Evolutionary conservation across 2,797 vertebrate species (phyloP), one percentile per base, ranked within the genome.

Genomic region (Sus cebifrons): DNA sequence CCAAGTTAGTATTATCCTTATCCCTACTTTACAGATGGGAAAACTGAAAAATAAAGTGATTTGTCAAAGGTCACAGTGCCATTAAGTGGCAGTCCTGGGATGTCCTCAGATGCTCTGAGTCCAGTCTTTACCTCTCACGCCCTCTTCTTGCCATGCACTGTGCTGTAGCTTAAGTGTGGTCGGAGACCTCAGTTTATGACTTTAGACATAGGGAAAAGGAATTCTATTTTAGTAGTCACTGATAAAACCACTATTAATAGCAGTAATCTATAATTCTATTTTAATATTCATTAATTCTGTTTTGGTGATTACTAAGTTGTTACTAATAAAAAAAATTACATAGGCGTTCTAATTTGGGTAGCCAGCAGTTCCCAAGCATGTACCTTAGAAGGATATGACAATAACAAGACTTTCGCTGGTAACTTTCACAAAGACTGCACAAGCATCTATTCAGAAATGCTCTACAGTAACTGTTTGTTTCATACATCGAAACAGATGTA

Each of bases 201-300:
- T 65, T 87, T 85, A 89, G 73, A 64, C 14, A 10, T 21, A 74
- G 1, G 18, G 20, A 85, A 58, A 86, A 89, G 14, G 58, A 82
- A 93, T 40, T 65, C 36, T 74, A 10, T 49, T 82, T 82, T 20
- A 68, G 44, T 56, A 32, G n/a, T 89, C 82, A 74, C 54, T 68
- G 92, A 29, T 94, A 71, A 90, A 93, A 64, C 23, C 56, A 74
- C 60, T 91, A 68, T 71, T 90, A 81, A 56, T 54, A 74, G 52
- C 73, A 52, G 11, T 49, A 60, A 58, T 40, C 73, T 78, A 73
- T n/a, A 77, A 44, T 93, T 95, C 56, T 73, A 7, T 65, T 74
- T 81, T 81, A 64, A 36, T 68, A 74, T 40, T 56, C 11, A 70
- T 8, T 23, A 18, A 52, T 86, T 94, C n/a, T 56, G 20, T 89